These are phyloP conservation scores for Gobio occitaniae DNA, from an alignment of 2,797 vertebrate species.

Conservation along the genomic window DNA sequence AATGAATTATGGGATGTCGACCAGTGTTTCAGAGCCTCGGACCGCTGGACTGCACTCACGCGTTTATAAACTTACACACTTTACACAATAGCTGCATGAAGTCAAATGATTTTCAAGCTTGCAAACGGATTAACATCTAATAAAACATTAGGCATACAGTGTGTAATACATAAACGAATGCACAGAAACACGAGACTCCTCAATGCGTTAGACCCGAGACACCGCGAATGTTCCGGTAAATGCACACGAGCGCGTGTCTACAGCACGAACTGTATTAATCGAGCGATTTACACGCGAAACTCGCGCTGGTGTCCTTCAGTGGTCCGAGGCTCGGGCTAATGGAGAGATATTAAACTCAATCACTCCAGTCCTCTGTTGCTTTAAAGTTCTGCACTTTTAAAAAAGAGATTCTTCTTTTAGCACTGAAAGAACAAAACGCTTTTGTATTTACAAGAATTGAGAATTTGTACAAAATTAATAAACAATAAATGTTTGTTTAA, in stretches of 20 bases:
- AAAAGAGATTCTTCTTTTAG: constrained; percentile 53
- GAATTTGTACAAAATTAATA: not conserved
- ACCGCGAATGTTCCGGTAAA: too few species aligned
- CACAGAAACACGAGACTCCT: not conserved
- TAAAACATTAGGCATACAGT: not conserved
- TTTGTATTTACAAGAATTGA: not conserved
- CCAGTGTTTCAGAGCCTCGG: not conserved
- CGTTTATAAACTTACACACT: not conserved
- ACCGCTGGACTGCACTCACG: not conserved
- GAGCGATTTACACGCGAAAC: too few species aligned
- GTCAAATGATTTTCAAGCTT: not conserved
- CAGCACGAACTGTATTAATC: too few species aligned
- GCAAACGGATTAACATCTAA: too few species aligned
- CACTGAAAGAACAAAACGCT: not conserved
- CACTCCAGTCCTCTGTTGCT: constrained; percentile 35
- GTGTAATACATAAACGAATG: not conserved
- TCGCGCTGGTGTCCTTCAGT: too few species aligned
- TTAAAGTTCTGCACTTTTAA: constrained; percentile 71
- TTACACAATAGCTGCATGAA: not conserved
- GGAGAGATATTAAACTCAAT: not conserved
- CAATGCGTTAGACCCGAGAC: not conserved
- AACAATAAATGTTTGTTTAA: not conserved
- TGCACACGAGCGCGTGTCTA: too few species aligned
- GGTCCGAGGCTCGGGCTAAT: not conserved
- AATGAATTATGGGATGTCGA: not conserved